Percentiles rank a stretch among this genome's conserved stretches.
phyloP scores from a whole-genome alignment of 2,797 vertebrate genomes.

The Pangasius djambal region DNA sequence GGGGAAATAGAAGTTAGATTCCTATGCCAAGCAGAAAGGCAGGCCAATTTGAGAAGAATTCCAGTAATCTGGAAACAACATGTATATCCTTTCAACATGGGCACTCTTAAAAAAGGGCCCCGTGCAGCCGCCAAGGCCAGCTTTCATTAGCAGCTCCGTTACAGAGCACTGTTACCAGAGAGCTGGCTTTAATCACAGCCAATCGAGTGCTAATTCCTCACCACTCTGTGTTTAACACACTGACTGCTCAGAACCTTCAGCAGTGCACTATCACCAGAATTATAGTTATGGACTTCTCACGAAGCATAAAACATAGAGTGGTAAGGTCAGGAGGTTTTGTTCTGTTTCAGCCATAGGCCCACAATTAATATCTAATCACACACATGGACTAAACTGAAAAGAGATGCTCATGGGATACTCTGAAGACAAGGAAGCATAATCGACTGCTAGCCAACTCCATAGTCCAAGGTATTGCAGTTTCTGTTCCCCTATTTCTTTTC shows the following conservation, averaged over 20 bases:
- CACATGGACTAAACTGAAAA: too few relatives aligned
- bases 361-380: neutral
- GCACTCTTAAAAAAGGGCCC: constrained; percentile 59
- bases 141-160: constrained; percentile 67
- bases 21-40: constrained; percentile 47
- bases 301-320: neutral
- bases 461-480: neutral
- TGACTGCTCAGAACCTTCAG: constrained; percentile 41
- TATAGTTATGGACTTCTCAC: neutral
- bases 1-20: constrained; percentile 55
- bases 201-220: constrained; percentile 42
- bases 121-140: constrained; percentile 59
- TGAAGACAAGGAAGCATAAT: neutral
- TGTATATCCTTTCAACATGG: constrained; percentile 64
- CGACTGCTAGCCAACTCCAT: neutral
- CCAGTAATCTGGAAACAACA: constrained; percentile 64
- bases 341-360: neutral
- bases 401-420: neutral
- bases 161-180: constrained; percentile 41
- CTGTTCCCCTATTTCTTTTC: neutral
- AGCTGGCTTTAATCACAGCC: constrained; percentile 64
- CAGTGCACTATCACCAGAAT: constrained; percentile 28
- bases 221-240: constrained; percentile 43
- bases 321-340: neutral
- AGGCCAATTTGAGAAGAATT: constrained; percentile 68